Conservation (phyloP, 2,113 vertebrate species). For the Amazona guildingii region DNA sequence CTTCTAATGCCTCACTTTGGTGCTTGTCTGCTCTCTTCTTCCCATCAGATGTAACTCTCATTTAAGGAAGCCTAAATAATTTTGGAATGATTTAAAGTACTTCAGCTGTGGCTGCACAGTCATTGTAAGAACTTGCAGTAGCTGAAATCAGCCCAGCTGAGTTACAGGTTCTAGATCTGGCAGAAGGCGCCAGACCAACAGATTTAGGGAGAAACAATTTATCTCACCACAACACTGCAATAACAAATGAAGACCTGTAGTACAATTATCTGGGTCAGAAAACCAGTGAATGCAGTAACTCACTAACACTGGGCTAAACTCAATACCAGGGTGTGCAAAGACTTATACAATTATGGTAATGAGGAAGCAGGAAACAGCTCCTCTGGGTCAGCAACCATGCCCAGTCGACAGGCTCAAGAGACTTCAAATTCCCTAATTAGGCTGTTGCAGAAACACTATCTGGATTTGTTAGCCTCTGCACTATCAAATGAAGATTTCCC, state of each 20-base stretch:
- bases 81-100: background rate
- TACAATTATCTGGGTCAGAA: background rate
- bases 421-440: background rate
- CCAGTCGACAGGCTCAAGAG: background rate
- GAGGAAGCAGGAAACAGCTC: background rate
- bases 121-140: background rate
- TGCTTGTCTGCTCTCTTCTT: background rate
- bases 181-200: background rate
- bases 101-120: background rate
- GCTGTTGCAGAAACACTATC: background rate
- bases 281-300: background rate
- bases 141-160: background rate
- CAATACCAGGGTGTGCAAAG: rapidly evolving
- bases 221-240: background rate
- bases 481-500: background rate
- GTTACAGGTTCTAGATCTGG: background rate
- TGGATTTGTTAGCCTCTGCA: background rate
- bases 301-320: background rate
- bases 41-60: background rate
- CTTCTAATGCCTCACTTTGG: background rate
- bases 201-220: background rate
- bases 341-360: background rate
- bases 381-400: background rate
- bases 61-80: background rate
- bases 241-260: background rate